Evolutionary conservation across 2,797 vertebrate species (phyloP).

Genomic region (Oceanodroma leucorhoa): DNA sequence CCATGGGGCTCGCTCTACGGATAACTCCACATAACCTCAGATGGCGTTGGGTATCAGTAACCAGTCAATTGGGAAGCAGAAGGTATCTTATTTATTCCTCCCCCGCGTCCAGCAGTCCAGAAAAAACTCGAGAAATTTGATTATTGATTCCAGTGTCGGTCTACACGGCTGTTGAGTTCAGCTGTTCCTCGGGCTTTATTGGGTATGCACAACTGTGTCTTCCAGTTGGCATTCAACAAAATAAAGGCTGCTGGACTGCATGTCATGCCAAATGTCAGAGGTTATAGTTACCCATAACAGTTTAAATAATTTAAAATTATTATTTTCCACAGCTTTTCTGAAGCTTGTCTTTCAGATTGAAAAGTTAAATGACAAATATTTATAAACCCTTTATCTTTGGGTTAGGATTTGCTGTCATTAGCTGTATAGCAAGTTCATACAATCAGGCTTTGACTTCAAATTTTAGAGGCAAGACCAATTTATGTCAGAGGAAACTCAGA

Average conservation of each 20-base stretch:
- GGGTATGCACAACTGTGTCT: background rate
- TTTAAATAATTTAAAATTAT: background rate
- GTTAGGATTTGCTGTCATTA: background rate
- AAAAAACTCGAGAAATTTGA: background rate
- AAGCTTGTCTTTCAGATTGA: background rate
- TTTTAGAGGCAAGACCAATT: background rate
- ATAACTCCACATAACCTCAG: background rate
- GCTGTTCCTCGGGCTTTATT: background rate
- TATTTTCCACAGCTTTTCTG: background rate
- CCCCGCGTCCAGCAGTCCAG: background rate
- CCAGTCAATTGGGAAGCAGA: background rate
- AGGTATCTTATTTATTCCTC: background rate
- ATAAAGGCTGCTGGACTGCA: background rate
- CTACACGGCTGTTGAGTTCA: background rate
- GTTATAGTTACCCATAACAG: background rate
- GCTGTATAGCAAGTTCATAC: background rate
- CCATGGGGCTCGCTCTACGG: rapidly evolving
- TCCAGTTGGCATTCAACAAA: background rate
- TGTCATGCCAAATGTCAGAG: background rate
- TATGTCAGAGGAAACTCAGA: background rate
- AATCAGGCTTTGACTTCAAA: background rate
- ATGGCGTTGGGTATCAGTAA: background rate
- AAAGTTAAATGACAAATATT: background rate
- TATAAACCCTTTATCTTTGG: background rate
- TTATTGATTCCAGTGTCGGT: background rate